phyloP scores from a whole-genome alignment of 2,113 vertebrate genomes.

The Diphyllodes magnificus region DNA sequence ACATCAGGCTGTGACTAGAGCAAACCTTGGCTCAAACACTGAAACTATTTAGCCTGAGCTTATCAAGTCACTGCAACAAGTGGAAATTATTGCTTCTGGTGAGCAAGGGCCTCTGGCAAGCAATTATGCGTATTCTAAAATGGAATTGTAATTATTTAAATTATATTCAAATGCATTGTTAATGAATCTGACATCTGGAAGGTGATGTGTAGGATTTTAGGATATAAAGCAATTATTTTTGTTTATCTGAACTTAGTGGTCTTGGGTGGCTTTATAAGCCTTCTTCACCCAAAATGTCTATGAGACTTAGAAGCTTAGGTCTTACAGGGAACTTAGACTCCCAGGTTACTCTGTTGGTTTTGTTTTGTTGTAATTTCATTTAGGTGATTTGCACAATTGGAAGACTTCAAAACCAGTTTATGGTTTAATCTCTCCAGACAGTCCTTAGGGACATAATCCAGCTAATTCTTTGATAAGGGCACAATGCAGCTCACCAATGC shows the following conservation, averaged over 20 bases:
- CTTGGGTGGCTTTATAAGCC: neutral
- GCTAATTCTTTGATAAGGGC: neutral
- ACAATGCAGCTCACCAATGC: neutral
- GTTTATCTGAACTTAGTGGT: neutral
- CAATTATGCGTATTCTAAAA: neutral
- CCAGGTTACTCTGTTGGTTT: neutral
- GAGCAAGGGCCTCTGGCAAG: constrained; percentile 9
- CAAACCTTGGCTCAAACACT: neutral
- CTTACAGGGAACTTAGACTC: neutral
- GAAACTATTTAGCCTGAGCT: neutral
- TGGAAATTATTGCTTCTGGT: constrained; percentile 7
- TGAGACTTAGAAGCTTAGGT: neutral
- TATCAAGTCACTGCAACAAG: constrained; percentile 1
- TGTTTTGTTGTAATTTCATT: neutral
- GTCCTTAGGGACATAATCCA: neutral
- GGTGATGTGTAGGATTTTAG: neutral
- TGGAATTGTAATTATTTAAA: constrained; percentile 34
- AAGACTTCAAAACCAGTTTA: neutral
- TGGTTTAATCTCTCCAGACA: neutral
- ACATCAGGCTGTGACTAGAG: neutral
- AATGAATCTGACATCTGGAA: constrained; percentile 33
- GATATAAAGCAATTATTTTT: neutral
- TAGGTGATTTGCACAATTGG: neutral
- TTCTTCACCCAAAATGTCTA: neutral
- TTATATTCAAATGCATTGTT: constrained; percentile 8